Conservation (phyloP, 2,888 invertebrate genomes). For the Morpho achilles region DNA sequence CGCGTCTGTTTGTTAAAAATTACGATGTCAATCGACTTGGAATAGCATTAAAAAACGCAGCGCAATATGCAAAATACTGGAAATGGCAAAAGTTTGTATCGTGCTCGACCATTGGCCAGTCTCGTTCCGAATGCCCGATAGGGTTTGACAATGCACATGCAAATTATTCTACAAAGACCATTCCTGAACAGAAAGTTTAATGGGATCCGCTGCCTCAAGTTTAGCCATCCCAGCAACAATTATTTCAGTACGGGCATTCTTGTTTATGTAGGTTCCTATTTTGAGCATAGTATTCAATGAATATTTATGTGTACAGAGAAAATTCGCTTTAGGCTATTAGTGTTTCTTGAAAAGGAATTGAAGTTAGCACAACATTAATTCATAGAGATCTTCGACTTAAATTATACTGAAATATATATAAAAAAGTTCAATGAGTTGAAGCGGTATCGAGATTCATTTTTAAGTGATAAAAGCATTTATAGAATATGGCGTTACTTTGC, state of each 20-base stretch:
- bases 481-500: not conserved
- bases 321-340: conserved; percentile 26
- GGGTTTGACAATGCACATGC: conserved; percentile 75
- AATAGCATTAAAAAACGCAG: conserved; percentile 22
- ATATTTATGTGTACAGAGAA: conserved; percentile 30
- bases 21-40: conserved; percentile 27
- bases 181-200: conserved; percentile 67
- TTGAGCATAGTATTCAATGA: conserved; percentile 39
- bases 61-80: conserved; percentile 40
- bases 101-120: conserved; percentile 56
- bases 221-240: conserved; percentile 58
- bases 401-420: no score
- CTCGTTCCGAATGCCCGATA: conserved; percentile 64
- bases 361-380: not conserved
- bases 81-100: conserved; percentile 60
- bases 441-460: no score
- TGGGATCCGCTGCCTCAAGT: conserved; percentile 53
- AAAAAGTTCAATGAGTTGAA: no score
- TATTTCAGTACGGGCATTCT: conserved; percentile 46
- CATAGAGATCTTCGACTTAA: no score
- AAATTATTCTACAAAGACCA: conserved; percentile 67
- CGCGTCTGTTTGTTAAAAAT: conserved; percentile 15
- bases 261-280: conserved; percentile 43
- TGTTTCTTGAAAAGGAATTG: conserved; percentile 22
- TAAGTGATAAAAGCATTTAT: no score